Base-by-base conservation (phyloP, 2,888 invertebrate genomes). In the Ornithoptera priamus region DNA sequence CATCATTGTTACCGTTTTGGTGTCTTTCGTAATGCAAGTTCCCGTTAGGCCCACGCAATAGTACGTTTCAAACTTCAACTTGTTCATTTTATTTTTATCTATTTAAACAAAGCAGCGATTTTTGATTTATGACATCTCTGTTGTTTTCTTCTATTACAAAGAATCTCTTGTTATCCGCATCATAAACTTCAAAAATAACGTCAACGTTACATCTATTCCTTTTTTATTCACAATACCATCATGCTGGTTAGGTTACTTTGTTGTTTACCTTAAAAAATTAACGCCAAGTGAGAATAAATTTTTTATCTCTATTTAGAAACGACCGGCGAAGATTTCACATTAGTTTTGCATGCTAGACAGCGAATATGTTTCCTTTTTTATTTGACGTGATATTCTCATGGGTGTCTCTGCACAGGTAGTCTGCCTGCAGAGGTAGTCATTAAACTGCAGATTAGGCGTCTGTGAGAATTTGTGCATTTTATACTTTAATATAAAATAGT, bases 391-490 rank as follows among this genome's bases (percentile, higher is more conserved):
- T 76, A 81, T 86, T 91, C 89, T 83, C 90, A 89, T 87, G 86
- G 77, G 84, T 75, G 75, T 76, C 75, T 77, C 79, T 78, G 74
- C 71, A 22, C 22, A 22, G 22, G 22, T 22, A 22, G 22, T 22
- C 22, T 22, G 77, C 78, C 72, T 77, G 81, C 80, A 87, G 39
- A 39, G 86, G 80, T 77, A 80, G 83, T 57, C 87, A 87, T 89
- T 89, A 85, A 87, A 75, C 84, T 87, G 86, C 85, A 90, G 90
- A 90, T 89, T 85, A 90, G 87, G 86, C 83, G 77, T 88, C 86
- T 89, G 91, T 91, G 90, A 83, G 90, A 90, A 90, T 81, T 74
- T 80, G 80, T 80, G 75, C 79, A 76, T 81, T 83, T 79, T 75
- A 80, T 76, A 78, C 75, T 79, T 76, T 74, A 76, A 77, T 72